phyloP scores from a whole-genome alignment of 2,113 vertebrate genomes.

The Coptodon rendalli region DNA sequence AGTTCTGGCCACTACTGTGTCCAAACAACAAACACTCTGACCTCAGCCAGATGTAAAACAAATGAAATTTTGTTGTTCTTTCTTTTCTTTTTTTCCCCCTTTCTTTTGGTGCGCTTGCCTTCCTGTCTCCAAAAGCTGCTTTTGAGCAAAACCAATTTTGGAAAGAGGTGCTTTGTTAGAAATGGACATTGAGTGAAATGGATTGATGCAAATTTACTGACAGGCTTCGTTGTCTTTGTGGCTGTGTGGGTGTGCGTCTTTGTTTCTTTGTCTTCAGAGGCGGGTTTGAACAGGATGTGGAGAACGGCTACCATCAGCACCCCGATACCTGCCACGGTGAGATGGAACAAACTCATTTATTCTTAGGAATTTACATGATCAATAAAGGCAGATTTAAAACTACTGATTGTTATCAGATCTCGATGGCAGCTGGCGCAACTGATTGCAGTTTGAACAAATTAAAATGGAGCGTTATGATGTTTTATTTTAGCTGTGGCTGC shows the following conservation, averaged over 20 bases:
- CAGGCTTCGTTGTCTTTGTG: background rate
- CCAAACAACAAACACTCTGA: background rate
- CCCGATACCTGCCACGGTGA: conserved; percentile 81
- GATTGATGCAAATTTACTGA: conserved; percentile 25
- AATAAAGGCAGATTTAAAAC: background rate
- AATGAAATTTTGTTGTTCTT: background rate
- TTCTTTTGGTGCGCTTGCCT: background rate
- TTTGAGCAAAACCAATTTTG: conserved; percentile 5
- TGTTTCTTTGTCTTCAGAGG: conserved; percentile 56
- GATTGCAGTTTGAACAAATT: background rate
- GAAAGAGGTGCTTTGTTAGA: conserved; percentile 9
- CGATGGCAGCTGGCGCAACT: background rate
- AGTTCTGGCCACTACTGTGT: background rate
- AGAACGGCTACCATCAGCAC: conserved; percentile 59
- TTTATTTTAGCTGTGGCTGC: conserved; percentile 11
- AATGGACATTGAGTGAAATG: background rate
- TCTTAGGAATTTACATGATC: background rate
- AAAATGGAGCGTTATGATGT: background rate
- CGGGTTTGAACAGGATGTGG: conserved; percentile 76
- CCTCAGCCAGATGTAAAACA: conserved; percentile 21
- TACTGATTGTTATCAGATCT: background rate
- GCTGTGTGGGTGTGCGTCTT: background rate
- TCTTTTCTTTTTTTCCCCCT: rapidly evolving
- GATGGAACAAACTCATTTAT: background rate
- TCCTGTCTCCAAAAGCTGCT: background rate